Conservation (phyloP, 2,888 invertebrate genomes). For the Aporophyla lueneburgensis region DNA sequence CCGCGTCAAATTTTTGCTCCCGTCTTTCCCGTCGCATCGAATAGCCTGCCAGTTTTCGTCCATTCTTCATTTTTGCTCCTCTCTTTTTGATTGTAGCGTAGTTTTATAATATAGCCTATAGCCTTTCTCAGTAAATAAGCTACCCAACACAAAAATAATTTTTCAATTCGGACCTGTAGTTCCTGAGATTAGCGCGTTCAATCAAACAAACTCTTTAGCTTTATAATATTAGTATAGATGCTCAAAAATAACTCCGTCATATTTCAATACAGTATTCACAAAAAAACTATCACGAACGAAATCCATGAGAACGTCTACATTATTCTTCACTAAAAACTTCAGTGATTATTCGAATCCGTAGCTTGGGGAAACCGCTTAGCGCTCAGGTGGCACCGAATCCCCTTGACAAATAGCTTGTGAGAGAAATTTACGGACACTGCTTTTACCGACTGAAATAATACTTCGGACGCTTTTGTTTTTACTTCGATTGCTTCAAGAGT, state of each 20-base stretch:
- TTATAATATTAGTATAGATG: too few relatives aligned
- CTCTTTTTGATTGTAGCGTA: too few relatives aligned
- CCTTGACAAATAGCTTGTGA: conserved; percentile 62
- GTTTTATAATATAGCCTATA: too few relatives aligned
- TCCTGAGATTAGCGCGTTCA: too few relatives aligned
- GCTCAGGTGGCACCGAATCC: conserved; percentile 63
- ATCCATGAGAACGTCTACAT: conserved; percentile 35
- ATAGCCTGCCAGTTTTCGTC: too few relatives aligned
- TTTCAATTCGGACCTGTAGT: too few relatives aligned
- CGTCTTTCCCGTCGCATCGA: too few relatives aligned
- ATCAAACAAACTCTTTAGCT: too few relatives aligned
- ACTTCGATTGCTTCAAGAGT: conserved; percentile 16
- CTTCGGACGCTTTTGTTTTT: conserved; percentile 27
- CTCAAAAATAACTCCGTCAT: background rate
- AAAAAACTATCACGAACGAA: conserved; percentile 9
- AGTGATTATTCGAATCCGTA: conserved; percentile 60
- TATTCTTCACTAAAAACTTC: conserved; percentile 56
- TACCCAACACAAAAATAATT: too few relatives aligned
- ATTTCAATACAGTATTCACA: background rate
- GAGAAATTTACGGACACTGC: conserved; percentile 57
- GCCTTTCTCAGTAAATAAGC: too few relatives aligned
- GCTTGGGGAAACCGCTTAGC: conserved; percentile 55
- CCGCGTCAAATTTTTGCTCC: too few relatives aligned
- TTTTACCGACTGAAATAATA: conserved; percentile 52
- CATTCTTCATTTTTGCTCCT: too few relatives aligned